These are phyloP conservation scores for Catharus bicknelli DNA, from an alignment of 2,113 vertebrate species.

Conservation along the genomic window DNA sequence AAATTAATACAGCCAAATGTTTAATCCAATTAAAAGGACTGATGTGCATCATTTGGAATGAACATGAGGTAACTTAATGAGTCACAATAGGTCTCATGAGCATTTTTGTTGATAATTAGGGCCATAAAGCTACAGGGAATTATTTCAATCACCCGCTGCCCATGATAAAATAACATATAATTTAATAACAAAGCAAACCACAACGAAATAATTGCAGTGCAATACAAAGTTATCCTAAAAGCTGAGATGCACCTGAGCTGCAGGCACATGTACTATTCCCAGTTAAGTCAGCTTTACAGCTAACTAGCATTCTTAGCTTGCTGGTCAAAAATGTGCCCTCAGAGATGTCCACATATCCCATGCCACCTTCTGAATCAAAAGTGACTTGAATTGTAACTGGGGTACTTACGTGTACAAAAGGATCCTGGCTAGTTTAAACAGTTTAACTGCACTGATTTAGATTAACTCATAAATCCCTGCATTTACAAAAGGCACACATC, in stretches of 20 bases:
- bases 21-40: not conserved
- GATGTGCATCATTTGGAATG: not conserved
- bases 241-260: not conserved
- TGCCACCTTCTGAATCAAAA: not conserved
- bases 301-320: not conserved
- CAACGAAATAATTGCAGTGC: not conserved
- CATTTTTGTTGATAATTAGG: conserved; percentile 9
- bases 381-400: not conserved
- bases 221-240: not conserved
- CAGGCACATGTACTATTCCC: not conserved
- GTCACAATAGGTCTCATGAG: conserved; percentile 14
- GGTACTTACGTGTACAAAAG: not conserved
- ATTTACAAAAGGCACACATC: not conserved
- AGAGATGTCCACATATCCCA: not conserved
- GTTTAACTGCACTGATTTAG: not conserved
- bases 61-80: conserved; percentile 2
- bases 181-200: conserved; percentile 26
- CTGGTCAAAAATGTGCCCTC: not conserved
- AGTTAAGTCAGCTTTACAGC: not conserved
- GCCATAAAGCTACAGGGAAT: not conserved
- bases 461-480: not conserved
- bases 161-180: not conserved
- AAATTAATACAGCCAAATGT: not conserved
- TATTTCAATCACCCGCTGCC: not conserved
- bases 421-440: not conserved